Conservation (phyloP, 2,888 invertebrate genomes). For the Rotaria socialis region DNA sequence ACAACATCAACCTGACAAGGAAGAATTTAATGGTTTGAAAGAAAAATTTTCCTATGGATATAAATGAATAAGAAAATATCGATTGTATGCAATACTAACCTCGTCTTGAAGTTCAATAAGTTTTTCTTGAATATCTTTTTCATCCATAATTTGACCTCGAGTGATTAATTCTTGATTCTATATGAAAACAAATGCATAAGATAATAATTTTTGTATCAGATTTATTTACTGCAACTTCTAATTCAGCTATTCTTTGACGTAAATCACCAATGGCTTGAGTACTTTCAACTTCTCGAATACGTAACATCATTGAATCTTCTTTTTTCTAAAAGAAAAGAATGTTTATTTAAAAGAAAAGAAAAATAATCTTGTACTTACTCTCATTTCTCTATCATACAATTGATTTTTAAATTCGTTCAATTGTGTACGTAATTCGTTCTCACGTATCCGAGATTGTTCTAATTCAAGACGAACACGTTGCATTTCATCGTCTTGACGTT, state of each 20-base stretch:
- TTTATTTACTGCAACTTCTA: slow-evolving; percentile 64
- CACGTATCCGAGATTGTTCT: slow-evolving; percentile 21
- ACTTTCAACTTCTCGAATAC: slow-evolving; percentile 88
- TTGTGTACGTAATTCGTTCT: slow-evolving; percentile 25
- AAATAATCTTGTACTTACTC: slow-evolving; percentile 58
- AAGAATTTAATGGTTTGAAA: background rate
- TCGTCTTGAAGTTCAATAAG: background rate
- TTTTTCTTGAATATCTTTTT: slow-evolving; percentile 15
- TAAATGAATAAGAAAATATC: background rate
- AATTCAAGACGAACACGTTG: slow-evolving; percentile 62
- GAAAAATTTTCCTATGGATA: background rate
- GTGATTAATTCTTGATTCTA: slow-evolving; percentile 33
- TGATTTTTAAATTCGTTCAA: background rate
- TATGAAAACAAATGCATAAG: background rate
- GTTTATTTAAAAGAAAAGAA: background rate
- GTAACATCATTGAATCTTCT: slow-evolving; percentile 85
- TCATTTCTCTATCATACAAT: background rate
- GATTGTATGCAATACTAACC: background rate
- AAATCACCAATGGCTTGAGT: slow-evolving; percentile 87
- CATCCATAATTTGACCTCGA: background rate
- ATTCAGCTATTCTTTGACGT: slow-evolving; percentile 82
- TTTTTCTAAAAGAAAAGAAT: slow-evolving; percentile 60
- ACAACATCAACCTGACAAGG: background rate
- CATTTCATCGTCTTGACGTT: slow-evolving; percentile 85
- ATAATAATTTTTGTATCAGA: background rate